A percentile compares a stretch with the other conserved stretches of the same genome.
These are phyloP conservation scores for Tretioscincus oriximinensis DNA, from an alignment of 2,113 vertebrate genomes.

Conservation along the genomic window DNA sequence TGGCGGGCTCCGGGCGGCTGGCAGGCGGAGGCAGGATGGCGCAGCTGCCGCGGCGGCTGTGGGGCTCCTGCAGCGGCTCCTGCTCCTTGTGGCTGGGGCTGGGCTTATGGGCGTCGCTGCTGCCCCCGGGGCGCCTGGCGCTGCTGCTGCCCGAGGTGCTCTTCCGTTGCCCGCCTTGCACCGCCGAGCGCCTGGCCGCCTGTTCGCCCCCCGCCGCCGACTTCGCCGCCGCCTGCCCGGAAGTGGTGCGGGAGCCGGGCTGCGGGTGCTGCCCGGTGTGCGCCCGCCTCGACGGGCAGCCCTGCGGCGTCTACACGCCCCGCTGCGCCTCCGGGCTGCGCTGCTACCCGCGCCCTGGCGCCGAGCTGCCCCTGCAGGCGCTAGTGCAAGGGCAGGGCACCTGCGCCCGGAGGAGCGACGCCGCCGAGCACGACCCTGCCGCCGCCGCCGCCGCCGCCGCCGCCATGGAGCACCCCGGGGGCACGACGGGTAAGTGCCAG, in stretches of 20 bases:
- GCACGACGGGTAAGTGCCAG: background rate
- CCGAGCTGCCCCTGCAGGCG: conserved; percentile 83
- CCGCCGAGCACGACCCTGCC: conserved; percentile 51
- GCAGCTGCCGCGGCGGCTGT: conserved; percentile 39
- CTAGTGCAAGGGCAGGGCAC: conserved; percentile 85
- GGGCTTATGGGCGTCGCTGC: conserved; percentile 33
- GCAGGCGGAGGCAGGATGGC: conserved; percentile 33
- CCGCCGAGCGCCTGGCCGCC: conserved; percentile 69
- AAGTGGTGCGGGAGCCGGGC: conserved; percentile 69
- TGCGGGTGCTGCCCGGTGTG: conserved; percentile 85
- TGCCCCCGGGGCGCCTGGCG: conserved; percentile 16
- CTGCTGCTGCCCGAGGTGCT: conserved; percentile 73
- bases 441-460: conserved; percentile 23
- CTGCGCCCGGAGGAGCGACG: conserved; percentile 80
- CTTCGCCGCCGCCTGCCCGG: conserved; percentile 61
- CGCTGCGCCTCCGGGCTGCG: conserved; percentile 83
- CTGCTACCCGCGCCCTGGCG: conserved; percentile 81
- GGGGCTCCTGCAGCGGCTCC: too few species aligned
- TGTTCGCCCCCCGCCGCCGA: conserved; percentile 63
- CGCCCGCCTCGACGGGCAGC: conserved; percentile 72
- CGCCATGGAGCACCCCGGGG: too few species aligned
- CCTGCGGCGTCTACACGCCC: conserved; percentile 88
- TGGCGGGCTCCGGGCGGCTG: too few species aligned
- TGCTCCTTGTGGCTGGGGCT: conserved; percentile 50
- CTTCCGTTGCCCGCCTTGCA: conserved; percentile 87